A percentile compares a stretch with the other conserved stretches of the same genome.
phyloP scores from a whole-genome alignment of 1,140 invertebrate genomes.

The Leptestheria dahalacensis region DNA sequence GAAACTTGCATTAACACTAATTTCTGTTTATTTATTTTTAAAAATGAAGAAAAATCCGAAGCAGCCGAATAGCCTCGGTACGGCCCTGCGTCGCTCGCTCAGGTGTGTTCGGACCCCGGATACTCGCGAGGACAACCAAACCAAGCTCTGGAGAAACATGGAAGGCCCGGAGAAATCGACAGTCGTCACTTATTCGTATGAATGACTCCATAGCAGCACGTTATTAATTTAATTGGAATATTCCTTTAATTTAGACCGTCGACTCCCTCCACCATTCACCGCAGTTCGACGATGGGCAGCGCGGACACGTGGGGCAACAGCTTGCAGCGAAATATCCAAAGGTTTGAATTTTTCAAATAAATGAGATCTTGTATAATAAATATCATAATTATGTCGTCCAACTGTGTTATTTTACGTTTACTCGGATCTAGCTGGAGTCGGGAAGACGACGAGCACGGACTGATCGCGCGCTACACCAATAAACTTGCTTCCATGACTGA shows the following conservation, averaged over 20 bases:
- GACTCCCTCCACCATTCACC: not conserved
- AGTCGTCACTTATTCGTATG: conserved; percentile 67
- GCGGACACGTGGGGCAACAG: not conserved
- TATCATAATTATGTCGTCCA: no score
- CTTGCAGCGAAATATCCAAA: not conserved
- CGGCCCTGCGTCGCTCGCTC: conserved; percentile 83
- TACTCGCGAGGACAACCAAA: conserved; percentile 54
- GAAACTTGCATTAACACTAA: no score
- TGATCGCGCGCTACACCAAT: conserved; percentile 91
- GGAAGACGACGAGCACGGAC: conserved; percentile 84
- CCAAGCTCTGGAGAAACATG: conserved; percentile 52
- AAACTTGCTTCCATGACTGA: conserved; percentile 77
- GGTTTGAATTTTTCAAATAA: not conserved
- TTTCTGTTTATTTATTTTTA: not conserved
- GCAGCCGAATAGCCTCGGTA: conserved; percentile 32
- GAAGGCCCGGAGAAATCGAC: conserved; percentile 85
- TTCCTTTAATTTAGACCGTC: conserved; percentile 31
- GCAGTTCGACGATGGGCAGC: not conserved
- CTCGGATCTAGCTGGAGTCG: conserved; percentile 28
- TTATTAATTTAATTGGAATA: not conserved
- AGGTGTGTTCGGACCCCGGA: conserved; percentile 74
- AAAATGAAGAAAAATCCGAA: conserved; percentile 2
- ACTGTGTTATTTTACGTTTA: no score
- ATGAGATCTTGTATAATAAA: no score
- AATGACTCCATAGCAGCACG: no score